Evolutionary conservation across 2,888 invertebrate species (phyloP).

Genomic region (Sphaeridia pumilis): DNA sequence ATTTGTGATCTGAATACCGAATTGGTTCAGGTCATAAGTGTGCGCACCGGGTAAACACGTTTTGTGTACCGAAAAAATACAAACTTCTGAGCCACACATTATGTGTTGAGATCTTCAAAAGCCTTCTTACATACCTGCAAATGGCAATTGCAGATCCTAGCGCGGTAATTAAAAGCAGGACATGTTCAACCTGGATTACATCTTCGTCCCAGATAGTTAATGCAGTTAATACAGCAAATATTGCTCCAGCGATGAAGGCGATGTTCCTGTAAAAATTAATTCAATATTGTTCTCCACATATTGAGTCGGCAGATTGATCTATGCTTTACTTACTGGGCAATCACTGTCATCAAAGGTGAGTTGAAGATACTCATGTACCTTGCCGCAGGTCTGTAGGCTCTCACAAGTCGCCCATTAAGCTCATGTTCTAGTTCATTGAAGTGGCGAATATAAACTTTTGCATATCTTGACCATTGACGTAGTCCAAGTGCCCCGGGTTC

Average conservation of each 20-base stretch:
- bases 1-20: no score
- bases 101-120: no score
- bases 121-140: constrained; percentile 55
- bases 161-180: constrained; percentile 70
- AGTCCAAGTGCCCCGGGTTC: constrained; percentile 80
- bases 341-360: constrained; percentile 63
- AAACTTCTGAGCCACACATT: no score
- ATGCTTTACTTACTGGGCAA: constrained; percentile 63
- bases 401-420: constrained; percentile 72
- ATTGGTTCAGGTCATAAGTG: no score
- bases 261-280: constrained; percentile 50
- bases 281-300: no score
- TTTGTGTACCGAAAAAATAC: no score
- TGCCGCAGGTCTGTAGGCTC: constrained; percentile 84
- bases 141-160: constrained; percentile 64
- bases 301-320: no score
- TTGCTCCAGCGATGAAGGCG: constrained; percentile 75
- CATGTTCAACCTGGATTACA: constrained; percentile 79
- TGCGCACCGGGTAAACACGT: no score
- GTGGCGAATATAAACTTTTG: constrained; percentile 80
- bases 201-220: constrained; percentile 85
- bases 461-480: constrained; percentile 85
- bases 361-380: constrained; percentile 88
- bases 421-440: constrained; percentile 99
- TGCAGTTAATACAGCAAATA: constrained; percentile 66